Conservation (phyloP, 2,113 vertebrate genomes). For the Sporophila hypoxantha region DNA sequence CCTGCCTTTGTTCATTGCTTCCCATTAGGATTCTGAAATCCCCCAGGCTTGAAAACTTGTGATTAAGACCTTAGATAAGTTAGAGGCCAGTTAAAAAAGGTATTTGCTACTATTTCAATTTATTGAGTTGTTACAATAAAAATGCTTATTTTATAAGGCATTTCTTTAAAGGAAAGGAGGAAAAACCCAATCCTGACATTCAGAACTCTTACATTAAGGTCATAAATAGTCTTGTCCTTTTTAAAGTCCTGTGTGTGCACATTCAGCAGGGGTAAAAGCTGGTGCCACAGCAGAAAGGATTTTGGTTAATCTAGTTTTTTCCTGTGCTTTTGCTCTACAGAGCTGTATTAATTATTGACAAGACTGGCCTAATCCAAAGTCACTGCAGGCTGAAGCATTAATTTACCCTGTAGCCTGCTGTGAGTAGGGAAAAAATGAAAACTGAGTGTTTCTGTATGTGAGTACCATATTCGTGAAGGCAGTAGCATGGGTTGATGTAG, state of each 20-base stretch:
- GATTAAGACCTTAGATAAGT: neutral
- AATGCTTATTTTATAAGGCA: neutral
- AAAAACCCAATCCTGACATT: neutral
- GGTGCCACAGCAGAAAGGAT: neutral
- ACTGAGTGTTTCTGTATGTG: neutral
- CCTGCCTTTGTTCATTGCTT: neutral
- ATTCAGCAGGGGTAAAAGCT: neutral
- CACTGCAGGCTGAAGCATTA: neutral
- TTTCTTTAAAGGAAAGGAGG: neutral
- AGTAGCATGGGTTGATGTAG: neutral
- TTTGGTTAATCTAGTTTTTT: constrained; percentile 17
- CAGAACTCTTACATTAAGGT: neutral
- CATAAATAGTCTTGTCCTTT: neutral
- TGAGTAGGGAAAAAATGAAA: neutral
- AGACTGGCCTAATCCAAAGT: neutral
- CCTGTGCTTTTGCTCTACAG: neutral
- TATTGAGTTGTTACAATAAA: neutral
- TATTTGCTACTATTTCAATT: neutral
- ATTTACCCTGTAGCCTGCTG: neutral
- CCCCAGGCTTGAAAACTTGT: neutral
- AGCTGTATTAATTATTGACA: constrained; percentile 30
- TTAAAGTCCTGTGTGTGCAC: neutral
- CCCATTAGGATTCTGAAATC: neutral
- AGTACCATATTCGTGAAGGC: neutral
- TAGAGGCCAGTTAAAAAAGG: neutral